Percentiles rank a stretch among this genome's conserved stretches.
Evolutionary conservation across 2,797 vertebrate genomes (phyloP).

Genomic region (Lepus townsendii): DNA sequence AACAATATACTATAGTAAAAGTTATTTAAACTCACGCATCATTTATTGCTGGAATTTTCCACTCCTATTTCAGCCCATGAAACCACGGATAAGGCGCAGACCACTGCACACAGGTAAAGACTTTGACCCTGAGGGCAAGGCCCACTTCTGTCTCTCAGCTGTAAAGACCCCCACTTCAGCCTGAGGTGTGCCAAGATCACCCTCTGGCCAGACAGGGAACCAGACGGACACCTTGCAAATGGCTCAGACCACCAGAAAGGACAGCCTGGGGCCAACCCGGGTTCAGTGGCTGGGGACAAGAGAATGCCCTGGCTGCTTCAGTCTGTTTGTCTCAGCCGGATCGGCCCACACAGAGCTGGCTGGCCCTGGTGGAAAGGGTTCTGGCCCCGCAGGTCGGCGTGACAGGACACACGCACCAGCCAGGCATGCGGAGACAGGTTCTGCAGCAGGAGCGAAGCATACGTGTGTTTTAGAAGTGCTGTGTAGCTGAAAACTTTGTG

Average conservation of each 20-base stretch:
- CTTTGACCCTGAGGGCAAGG: background rate
- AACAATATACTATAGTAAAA: background rate
- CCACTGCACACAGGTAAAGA: background rate
- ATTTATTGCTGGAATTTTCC: background rate
- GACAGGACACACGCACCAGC: background rate
- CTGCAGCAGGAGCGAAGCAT: background rate
- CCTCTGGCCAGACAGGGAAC: background rate
- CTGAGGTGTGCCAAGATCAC: background rate
- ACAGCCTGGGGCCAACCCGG: background rate
- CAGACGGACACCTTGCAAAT: accelerated
- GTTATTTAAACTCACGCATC: background rate
- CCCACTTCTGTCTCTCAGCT: background rate
- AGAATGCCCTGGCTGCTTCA: background rate
- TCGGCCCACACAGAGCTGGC: background rate
- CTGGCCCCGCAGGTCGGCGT: accelerated
- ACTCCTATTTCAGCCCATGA: background rate
- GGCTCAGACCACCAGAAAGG: background rate
- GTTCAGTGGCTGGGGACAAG: background rate
- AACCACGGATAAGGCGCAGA: background rate
- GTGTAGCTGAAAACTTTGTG: background rate
- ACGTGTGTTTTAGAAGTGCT: background rate
- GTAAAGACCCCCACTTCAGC: background rate
- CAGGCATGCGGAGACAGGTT: accelerated
- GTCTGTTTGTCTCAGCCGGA: background rate
- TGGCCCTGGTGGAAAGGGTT: background rate